phyloP scores from a whole-genome alignment of 1,140 invertebrate genomes.

The honey bee (Apis mellifera) region DNA sequence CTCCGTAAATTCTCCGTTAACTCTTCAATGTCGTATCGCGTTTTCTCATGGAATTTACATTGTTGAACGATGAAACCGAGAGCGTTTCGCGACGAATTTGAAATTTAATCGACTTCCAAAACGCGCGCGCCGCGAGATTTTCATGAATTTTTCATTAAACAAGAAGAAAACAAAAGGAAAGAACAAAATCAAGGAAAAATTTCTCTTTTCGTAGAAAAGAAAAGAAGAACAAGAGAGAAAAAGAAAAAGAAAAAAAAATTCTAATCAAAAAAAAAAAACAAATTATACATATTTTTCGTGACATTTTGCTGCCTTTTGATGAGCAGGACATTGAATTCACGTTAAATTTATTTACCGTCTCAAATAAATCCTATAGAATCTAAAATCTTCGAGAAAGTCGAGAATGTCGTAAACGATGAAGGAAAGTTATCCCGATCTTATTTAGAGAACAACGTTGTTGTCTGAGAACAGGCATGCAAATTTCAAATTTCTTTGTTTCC shows the following conservation, averaged over 20 bases:
- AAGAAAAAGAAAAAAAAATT: background rate
- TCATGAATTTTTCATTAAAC: constrained; percentile 25
- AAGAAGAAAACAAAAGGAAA: no score
- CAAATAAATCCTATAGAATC: constrained; percentile 15
- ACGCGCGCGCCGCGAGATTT: background rate
- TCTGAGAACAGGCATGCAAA: background rate
- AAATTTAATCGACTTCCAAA: constrained; percentile 33
- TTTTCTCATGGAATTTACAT: constrained; percentile 28
- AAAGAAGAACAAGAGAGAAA: background rate
- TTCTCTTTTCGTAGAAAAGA: no score
- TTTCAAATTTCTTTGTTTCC: background rate
- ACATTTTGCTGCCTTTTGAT: background rate
- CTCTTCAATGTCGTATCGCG: background rate
- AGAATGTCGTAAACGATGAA: constrained; percentile 5
- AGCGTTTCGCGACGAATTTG: constrained; percentile 13
- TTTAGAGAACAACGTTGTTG: background rate
- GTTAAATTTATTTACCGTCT: constrained; percentile 42
- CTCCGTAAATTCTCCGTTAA: background rate
- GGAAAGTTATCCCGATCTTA: background rate
- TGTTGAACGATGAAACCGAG: background rate
- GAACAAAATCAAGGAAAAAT: background rate
- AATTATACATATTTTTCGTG: background rate
- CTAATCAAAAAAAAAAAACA: background rate
- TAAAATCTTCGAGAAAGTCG: background rate
- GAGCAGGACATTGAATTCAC: constrained; percentile 11